Evolutionary conservation across 2,888 invertebrate genomes (phyloP), one percentile per base, ranked within the genome.

Genomic region (Mimas tiliae): DNA sequence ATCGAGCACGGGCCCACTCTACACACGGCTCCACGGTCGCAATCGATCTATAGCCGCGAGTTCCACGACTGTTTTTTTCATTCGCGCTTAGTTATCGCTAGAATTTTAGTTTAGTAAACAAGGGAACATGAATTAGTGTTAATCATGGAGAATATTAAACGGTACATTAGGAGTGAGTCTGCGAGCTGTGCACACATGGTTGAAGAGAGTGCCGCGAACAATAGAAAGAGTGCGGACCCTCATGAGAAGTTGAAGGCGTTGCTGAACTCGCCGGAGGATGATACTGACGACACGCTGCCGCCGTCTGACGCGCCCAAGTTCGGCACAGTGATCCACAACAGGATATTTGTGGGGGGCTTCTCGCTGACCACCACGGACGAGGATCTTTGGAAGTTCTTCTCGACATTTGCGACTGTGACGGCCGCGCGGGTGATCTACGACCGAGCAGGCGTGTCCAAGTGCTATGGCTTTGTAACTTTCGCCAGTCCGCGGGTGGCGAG

Each of bases 281-380:
- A 91, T 33, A 88, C 88, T 0, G 93, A 94, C 64, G 94, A 94
- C 66, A 84, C 86, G 14, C 83, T 91, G 0, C 92, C 91, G 6
- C 91, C 93, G 0, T 87, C 91, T 1, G 92, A 90, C 81, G 95
- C 89, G 72, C 95, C 90, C 0, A 95, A 95, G 82, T 95, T 95
- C 75, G 98, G 96, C 72, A 98, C 98, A 45, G 94, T 98, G 70
- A 98, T 99, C 79, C 98, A 98, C 69, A 98, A 98, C 89, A 94
- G 99, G 79, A 97, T 99, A 81, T 99, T 99, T 90, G 99, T 99
- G 64, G 99, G 99, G 67, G 99, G 99, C 33, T 98, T 99, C 81
- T 97, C 98, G 67, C 95, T 98, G 79, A 98, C 97, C 82, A 98
- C 98, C 58, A 98, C 98, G 63, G 99, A 98, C 91, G 96, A 96